Evolutionary conservation across 2,888 invertebrate species (phyloP), one percentile per base, ranked within the genome.

Genomic region (Magallana nippona): DNA sequence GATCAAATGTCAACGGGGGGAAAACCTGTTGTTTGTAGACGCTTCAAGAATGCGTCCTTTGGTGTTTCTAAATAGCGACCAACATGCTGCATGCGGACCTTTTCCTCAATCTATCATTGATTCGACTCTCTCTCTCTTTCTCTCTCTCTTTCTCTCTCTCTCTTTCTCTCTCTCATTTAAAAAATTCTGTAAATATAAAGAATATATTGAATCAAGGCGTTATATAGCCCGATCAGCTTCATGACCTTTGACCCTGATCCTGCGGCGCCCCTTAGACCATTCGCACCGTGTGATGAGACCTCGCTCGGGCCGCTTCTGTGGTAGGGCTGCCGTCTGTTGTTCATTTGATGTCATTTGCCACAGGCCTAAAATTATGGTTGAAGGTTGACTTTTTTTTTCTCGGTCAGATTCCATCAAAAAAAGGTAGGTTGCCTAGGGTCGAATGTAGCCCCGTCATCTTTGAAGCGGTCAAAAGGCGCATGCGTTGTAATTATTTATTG

Each of bases 331-430:
- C 71, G 27, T 71, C 71, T 32, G 71, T 22, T 71, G 71, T 71
- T 71, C 71, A 71, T 71, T 71, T 71, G 27, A 71, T 13, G 71
- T 71, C 71, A 71, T 27, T 32, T 71, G 71, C 71, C 27, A 71
- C 71, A 32, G 71, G 71, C 71, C 27, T 71, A 10, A 71, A 71
- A 71, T 71, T 71, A 71, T 71, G 22, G 71, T 22, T 32, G 71
- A 71, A 44, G 44, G 8, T 44, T 44, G 44, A 8, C 44, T 44
- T 71, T 71, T 71, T n/a, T 63, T 71, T 71, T n/a, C 44, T 44
- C 2, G n/a, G 71, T 22, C 71, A 71, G 71, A 71, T 71, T 71
- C 32, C 32, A 71, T 71, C 32, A 71, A 71, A 71, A 71, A 71
- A 71, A 27, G 71, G 2, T 10, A 27, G 71, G 71, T 27, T 32